Percentiles rank a stretch among this genome's conserved stretches.
These are phyloP conservation scores for Fregata magnificens DNA, from an alignment of 2,113 vertebrate species.

Conservation along the genomic window DNA sequence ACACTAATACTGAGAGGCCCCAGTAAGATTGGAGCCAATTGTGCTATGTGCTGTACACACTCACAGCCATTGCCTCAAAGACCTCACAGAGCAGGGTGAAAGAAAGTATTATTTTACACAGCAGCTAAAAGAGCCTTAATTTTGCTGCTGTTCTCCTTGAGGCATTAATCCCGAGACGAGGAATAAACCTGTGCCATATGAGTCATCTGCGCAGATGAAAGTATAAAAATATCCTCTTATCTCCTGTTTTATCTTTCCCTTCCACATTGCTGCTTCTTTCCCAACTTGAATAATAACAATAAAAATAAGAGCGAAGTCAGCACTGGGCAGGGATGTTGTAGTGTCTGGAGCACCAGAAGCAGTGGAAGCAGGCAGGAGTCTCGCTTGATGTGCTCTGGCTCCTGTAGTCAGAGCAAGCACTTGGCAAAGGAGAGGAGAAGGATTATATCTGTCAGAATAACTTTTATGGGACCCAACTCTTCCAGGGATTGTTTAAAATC, in stretches of 20 bases:
- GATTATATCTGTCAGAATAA: conserved; percentile 49
- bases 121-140: neutral
- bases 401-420: neutral
- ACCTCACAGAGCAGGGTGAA: neutral
- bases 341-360: conserved; percentile 22
- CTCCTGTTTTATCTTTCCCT: conserved; percentile 9
- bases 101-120: neutral
- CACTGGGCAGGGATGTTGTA: neutral
- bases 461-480: conserved; percentile 33
- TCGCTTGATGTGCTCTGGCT: neutral
- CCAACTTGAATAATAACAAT: neutral
- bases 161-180: neutral
- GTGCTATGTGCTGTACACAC: neutral
- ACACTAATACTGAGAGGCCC: neutral
- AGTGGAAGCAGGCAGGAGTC: neutral
- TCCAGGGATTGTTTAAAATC: conserved; percentile 60
- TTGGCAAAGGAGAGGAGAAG: conserved; percentile 23
- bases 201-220: neutral
- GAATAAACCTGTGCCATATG: conserved; percentile 7
- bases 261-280: conserved; percentile 13
- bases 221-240: neutral
- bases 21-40: neutral
- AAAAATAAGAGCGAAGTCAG: neutral
- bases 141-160: neutral
- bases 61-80: neutral